These are phyloP conservation scores for Euthynnus affinis DNA, from an alignment of 2,797 vertebrate genomes.

Conservation along the genomic window DNA sequence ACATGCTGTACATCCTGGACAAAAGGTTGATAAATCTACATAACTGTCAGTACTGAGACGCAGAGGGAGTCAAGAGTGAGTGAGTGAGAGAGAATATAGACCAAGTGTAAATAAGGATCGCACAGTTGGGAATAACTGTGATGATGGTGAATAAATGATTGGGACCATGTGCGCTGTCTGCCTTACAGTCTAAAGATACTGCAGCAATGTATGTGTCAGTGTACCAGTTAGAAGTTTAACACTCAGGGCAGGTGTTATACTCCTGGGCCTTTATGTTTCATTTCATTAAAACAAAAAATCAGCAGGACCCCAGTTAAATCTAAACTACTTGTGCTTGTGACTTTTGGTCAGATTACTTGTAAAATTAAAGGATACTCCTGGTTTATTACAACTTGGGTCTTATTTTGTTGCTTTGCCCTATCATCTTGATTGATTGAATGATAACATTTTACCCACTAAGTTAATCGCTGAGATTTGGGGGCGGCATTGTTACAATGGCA, in stretches of 20 bases:
- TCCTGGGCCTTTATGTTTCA: neutral
- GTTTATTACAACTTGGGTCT: slow-evolving; percentile 9
- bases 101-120: slow-evolving; percentile 13
- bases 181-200: slow-evolving; percentile 28
- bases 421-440: slow-evolving; percentile 10
- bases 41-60: slow-evolving; percentile 53
- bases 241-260: neutral
- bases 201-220: slow-evolving; percentile 7
- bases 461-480: neutral
- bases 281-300: neutral
- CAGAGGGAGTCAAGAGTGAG: slow-evolving; percentile 1
- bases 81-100: slow-evolving; percentile 30
- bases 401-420: slow-evolving; percentile 5
- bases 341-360: slow-evolving; percentile 19
- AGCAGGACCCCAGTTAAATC: neutral
- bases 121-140: slow-evolving; percentile 40
- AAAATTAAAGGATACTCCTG: slow-evolving; percentile 7
- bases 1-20: slow-evolving; percentile 51
- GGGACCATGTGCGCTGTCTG: neutral
- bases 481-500: neutral
- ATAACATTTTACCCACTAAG: neutral
- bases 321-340: slow-evolving; percentile 6
- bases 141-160: slow-evolving; percentile 43
- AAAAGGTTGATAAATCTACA: slow-evolving; percentile 59
- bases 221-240: slow-evolving; percentile 7